Percentiles rank a stretch among this genome's conserved stretches.
phyloP scores from a whole-genome alignment of 2,888 invertebrate genomes.

The Zygothrica quintamaculata region DNA sequence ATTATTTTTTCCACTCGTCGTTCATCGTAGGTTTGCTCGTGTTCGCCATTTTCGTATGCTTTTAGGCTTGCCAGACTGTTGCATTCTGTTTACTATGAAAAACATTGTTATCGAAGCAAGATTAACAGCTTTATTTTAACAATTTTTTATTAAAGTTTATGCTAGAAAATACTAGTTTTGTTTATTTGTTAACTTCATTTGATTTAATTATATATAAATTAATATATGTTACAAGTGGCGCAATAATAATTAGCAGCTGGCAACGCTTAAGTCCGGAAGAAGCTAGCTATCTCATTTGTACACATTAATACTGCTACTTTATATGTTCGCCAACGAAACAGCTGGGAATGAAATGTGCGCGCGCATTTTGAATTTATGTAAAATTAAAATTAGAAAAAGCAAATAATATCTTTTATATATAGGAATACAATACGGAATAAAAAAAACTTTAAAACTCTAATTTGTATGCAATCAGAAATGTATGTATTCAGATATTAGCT shows the following conservation, averaged over 20 bases:
- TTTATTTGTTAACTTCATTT: no score
- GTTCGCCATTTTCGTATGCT: slow-evolving; percentile 80
- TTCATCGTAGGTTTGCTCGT: slow-evolving; percentile 78
- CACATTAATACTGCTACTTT: slow-evolving; percentile 20
- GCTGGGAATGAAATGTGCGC: slow-evolving; percentile 40
- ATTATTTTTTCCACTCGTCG: slow-evolving; percentile 83
- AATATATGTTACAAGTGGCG: slow-evolving; percentile 6
- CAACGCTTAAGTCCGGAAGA: slow-evolving; percentile 5
- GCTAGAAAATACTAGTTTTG: neutral
- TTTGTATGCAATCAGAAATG: neutral
- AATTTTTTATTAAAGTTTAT: no score
- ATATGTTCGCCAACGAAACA: slow-evolving; percentile 36
- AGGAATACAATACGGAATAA: no score
- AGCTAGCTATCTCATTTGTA: slow-evolving; percentile 33
- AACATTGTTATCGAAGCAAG: neutral
- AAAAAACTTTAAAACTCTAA: no score
- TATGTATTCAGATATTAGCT: neutral
- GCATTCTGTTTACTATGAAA: slow-evolving; percentile 9
- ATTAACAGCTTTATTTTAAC: neutral
- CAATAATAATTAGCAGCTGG: slow-evolving; percentile 22
- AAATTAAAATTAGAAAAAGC: neutral
- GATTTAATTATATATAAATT: neutral
- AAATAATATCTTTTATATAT: neutral
- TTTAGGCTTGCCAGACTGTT: slow-evolving; percentile 59
- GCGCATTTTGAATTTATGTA: slow-evolving; percentile 37